These are phyloP conservation scores for Sylvia borin DNA, from an alignment of 2,797 vertebrate species.

Conservation along the genomic window DNA sequence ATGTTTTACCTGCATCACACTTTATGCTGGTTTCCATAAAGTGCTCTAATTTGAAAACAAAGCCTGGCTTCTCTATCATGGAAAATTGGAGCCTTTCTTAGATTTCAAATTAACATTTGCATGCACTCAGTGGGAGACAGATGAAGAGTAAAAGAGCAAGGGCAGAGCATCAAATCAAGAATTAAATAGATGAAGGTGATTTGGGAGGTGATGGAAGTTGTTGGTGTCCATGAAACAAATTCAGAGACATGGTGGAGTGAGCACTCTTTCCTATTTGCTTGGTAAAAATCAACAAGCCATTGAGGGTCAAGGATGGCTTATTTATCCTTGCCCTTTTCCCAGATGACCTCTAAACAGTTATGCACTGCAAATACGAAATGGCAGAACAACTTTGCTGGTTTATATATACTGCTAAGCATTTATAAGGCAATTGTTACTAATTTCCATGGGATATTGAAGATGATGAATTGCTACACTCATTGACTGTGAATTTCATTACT, in stretches of 20 bases:
- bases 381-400: neutral
- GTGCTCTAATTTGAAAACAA: neutral
- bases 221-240: neutral
- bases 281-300: neutral
- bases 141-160: neutral
- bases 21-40: neutral
- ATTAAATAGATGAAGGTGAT: neutral
- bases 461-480: neutral
- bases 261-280: neutral
- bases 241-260: neutral
- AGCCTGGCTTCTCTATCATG: neutral
- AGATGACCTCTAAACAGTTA: neutral
- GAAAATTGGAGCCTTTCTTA: neutral
- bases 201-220: neutral
- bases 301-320: neutral
- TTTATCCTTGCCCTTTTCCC: neutral
- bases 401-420: neutral
- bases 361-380: neutral
- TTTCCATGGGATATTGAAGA: neutral
- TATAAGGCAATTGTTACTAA: neutral
- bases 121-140: fast-evolving
- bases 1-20: neutral
- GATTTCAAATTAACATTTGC: neutral
- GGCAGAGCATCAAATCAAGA: neutral
- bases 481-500: neutral